Evolutionary conservation across 2,113 vertebrate genomes (phyloP).

Genomic region (Phalacrocorax carbo): DNA sequence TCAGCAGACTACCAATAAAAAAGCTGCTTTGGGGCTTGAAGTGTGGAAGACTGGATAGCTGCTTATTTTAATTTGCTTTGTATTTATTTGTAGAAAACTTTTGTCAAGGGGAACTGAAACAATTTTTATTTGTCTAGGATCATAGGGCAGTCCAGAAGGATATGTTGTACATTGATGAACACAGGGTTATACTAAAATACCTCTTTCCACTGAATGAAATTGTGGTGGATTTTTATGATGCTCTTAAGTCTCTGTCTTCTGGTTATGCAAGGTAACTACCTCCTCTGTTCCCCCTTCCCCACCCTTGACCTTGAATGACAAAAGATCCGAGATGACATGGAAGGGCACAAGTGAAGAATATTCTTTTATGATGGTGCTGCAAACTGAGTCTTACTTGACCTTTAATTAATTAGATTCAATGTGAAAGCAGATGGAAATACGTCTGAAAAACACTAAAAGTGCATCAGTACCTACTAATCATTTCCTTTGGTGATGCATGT

Average conservation of each 20-base stretch:
- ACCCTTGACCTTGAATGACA: background rate
- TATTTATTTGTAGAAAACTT: background rate
- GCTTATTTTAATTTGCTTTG: background rate
- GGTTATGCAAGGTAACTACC: conserved; percentile 91
- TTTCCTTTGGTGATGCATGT: background rate
- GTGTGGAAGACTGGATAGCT: background rate
- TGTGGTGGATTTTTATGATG: conserved; percentile 95
- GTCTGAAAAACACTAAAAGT: background rate
- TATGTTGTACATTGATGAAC: conserved; percentile 90
- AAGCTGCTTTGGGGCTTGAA: background rate
- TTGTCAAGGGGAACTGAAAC: background rate
- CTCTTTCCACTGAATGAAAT: conserved; percentile 95
- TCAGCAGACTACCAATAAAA: background rate
- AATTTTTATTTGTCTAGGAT: conserved; percentile 71
- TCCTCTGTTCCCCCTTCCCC: background rate
- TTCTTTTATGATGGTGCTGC: background rate
- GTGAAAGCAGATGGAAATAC: background rate
- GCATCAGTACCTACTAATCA: background rate
- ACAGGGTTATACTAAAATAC: conserved; percentile 92
- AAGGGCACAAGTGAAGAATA: background rate
- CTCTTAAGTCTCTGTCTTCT: conserved; percentile 92
- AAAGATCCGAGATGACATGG: background rate
- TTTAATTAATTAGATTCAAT: background rate
- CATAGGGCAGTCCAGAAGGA: conserved; percentile 89
- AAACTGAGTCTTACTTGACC: background rate